Base-by-base conservation (phyloP, 2,797 vertebrate genomes). In the Molossus molossus region DNA sequence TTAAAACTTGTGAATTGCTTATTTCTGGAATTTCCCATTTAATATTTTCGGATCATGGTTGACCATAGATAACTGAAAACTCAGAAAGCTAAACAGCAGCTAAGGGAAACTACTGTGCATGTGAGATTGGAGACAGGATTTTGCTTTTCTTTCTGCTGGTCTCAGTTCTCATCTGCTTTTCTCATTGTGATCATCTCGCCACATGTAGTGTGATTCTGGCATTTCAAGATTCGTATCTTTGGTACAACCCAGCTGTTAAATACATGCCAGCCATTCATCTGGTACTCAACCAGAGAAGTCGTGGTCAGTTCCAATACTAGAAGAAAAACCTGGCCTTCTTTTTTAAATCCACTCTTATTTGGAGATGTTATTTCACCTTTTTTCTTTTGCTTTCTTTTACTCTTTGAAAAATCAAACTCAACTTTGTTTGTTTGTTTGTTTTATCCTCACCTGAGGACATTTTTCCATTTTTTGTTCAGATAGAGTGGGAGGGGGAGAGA, bases 331-430 rank as follows among this genome's bases (percentile, higher is more conserved):
- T 50, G 64, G 4, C 15, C 86, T 29, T 33, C 25, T 29, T 33
- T 67, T 60, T 57, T 29, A 23, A 83, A 33, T 33, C 40, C 12
- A 45, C 12, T 53, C n/a, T 50, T 72, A 5, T 45, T 91, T 87
- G 75, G 58, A 67, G 13, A 82, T 92, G 82, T 40, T 33, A n/a
- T 45, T 91, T 91, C 84, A 64, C 20, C 8, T 69, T 79, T 60
- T 62, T n/a, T 20, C 18, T 77, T 53, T 21, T 15, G 13, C 37
- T 53, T 69, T 53, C 58, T 62, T 87, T 48, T 14, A 25, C 3
- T 84, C n/a, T 86, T 80, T 95, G 21, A 77, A 95, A 95, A 87
- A 64, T 80, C 55, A 81, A 83, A 84, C 11, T 70, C 57, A 88
- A 7, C 6, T 60, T 48, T 33, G 33, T 33, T 33, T 33, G 33